Evolutionary conservation across 1,140 invertebrate genomes (phyloP), one percentile per base, ranked within the genome.

Genomic region (Anthonomus grandis): DNA sequence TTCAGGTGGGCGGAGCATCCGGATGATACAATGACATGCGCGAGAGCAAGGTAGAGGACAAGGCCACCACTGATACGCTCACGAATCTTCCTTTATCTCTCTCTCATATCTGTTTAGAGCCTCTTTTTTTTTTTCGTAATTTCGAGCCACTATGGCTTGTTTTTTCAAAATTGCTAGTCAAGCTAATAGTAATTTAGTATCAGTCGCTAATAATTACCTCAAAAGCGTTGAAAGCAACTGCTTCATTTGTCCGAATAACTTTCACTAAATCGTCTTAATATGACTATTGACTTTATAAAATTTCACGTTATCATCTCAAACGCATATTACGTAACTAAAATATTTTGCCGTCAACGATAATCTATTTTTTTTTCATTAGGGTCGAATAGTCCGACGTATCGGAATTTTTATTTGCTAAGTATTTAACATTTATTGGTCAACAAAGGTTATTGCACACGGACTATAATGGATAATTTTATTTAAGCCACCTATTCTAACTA

Each of bases 1-100:
- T 89, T 90, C 87, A 90, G 87, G 87, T 89, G 85, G 83, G 85
- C 81, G 71, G 79, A 31, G 15, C n/a, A n/a, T n/a, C n/a, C n/a
- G n/a, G n/a, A 34, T 23, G 55, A 45, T 22, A 27, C 36, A 50
- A 49, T 47, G 42, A 55, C 64, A 34, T 64, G 65, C 64, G 57
- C 53, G 67, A 70, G 70, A 71, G 78, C 76, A 81, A 83, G 82
- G 81, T 83, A 83, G 82, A 63, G 22, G 46, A 49, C 54, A 56
- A 44, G 25, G 47, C n/a, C n/a, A 25, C 18, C 47, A 34, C 55
- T 45, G 9, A 19, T 22, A 17, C 34, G 27, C 27, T 37, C 27
- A 21, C 10, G 12, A 18, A n/a, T 39, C 10, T 13, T 39, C 18
- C 13, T 3, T 27, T 13, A 27, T 44, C 18, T 44, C 38, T 18